phyloP scores from a whole-genome alignment of 1,140 invertebrate species.

The Diuraphis noxia region DNA sequence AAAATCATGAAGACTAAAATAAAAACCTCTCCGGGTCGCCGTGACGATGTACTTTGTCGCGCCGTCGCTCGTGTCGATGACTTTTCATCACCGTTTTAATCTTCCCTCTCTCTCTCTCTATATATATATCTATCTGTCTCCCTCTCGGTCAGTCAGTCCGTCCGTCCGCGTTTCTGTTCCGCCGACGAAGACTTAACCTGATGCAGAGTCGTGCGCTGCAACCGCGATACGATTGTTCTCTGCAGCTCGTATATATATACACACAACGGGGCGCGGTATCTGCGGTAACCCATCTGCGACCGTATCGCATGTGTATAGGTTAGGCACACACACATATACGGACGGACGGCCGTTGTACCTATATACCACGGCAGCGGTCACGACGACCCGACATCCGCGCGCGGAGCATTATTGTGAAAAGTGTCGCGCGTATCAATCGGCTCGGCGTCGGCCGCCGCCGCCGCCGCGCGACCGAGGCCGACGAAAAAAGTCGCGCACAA shows the following conservation, averaged over 20 bases:
- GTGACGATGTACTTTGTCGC: slow-evolving; percentile 7
- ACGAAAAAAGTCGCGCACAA: not conserved
- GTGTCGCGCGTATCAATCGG: slow-evolving; percentile 21
- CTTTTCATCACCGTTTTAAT: not conserved
- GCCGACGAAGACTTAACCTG: not conserved
- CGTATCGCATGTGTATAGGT: not conserved
- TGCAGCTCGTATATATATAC: not conserved
- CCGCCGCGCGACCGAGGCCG: not conserved
- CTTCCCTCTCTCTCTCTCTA: not conserved
- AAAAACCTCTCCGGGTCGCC: not conserved
- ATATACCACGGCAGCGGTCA: slow-evolving; percentile 2
- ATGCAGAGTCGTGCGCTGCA: slow-evolving; percentile 19
- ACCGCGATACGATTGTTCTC: not conserved
- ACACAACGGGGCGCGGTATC: slow-evolving; percentile 7
- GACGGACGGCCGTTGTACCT: not conserved
- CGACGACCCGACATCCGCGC: not conserved
- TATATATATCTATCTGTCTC: not conserved
- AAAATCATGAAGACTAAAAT: not conserved
- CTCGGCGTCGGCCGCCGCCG: not conserved
- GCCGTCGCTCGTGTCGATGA: not conserved
- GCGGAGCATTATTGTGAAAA: slow-evolving; percentile 7
- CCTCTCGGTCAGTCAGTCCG: not conserved
- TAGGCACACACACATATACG: not conserved
- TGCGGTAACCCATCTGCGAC: not conserved
- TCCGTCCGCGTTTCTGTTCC: not conserved